A percentile compares a stretch with the other conserved stretches of the same genome.
Conservation (phyloP, 1,140 invertebrate genomes). For the Drosophila baimaii region DNA sequence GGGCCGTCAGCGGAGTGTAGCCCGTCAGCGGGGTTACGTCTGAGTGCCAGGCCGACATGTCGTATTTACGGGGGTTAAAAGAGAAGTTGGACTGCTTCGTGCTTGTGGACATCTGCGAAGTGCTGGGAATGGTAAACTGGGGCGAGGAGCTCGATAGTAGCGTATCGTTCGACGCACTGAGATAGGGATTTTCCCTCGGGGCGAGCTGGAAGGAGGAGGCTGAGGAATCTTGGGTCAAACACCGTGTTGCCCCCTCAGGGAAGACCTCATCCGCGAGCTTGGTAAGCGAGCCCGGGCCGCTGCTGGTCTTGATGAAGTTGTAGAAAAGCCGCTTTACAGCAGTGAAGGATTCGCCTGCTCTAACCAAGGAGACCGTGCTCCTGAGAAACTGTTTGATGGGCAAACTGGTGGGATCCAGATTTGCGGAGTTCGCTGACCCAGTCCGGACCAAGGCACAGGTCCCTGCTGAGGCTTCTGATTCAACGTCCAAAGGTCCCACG, state of each 20-base stretch:
- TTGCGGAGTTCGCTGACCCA: not conserved
- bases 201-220: not conserved
- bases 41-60: not conserved
- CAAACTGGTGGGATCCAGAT: not conserved
- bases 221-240: not conserved
- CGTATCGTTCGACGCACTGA: constrained; percentile 18
- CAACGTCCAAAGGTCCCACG: too few species aligned
- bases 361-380: constrained; percentile 18
- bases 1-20: constrained; percentile 26
- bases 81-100: not conserved
- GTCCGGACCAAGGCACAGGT: not conserved
- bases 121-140: constrained; percentile 1
- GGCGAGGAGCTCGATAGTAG: not conserved
- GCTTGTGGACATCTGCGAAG: constrained; percentile 6
- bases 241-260: not conserved
- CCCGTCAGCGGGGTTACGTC: constrained; percentile 27
- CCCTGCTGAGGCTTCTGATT: too few species aligned
- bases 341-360: constrained; percentile 29
- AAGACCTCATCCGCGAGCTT: not conserved
- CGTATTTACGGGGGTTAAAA: constrained; percentile 2
- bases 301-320: constrained; percentile 19
- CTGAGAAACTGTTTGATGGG: constrained; percentile 25
- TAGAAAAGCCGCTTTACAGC: constrained; percentile 21
- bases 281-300: not conserved
- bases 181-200: constrained; percentile 2